These are phyloP conservation scores for Pterobdella sp. DNA, from an alignment of 2,888 invertebrate species.

Conservation along the genomic window DNA sequence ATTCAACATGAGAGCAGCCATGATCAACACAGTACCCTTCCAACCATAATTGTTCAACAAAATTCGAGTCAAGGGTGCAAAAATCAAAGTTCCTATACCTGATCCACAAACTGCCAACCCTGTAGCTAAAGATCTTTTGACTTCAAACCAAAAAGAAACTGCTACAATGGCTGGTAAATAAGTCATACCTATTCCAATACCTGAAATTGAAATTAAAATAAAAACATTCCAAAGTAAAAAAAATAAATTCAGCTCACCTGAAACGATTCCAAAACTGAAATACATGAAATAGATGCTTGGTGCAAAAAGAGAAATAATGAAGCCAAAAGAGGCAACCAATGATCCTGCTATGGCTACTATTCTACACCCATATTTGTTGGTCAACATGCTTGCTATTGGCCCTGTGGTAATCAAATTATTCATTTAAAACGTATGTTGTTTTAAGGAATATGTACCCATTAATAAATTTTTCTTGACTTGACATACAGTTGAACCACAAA, in stretches of 20 bases:
- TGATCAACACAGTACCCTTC: slow-evolving; percentile 75
- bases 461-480: no score
- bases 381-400: slow-evolving; percentile 85
- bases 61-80: slow-evolving; percentile 59
- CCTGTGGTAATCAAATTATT: slow-evolving; percentile 68
- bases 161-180: slow-evolving; percentile 95
- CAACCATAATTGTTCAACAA: slow-evolving; percentile 66
- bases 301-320: slow-evolving; percentile 73
- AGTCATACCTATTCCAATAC: slow-evolving; percentile 87
- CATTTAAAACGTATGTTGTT: no score
- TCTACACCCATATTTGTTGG: slow-evolving; percentile 88
- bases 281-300: slow-evolving; percentile 74
- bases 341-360: slow-evolving; percentile 81
- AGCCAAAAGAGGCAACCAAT: slow-evolving; percentile 63
- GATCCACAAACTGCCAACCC: slow-evolving; percentile 93
- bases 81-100: slow-evolving; percentile 85
- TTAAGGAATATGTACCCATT: no score
- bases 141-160: slow-evolving; percentile 94
- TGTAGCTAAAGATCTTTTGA: slow-evolving; percentile 83
- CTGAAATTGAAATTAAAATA: slow-evolving; percentile 42
- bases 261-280: slow-evolving; percentile 85
- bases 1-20: slow-evolving; percentile 74
- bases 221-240: background rate
- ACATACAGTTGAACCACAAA: no score
- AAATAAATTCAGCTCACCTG: slow-evolving; percentile 54